Evolutionary conservation across 2,888 invertebrate genomes (phyloP), one percentile per base, ranked within the genome.

Genomic region (Apantesis nais): DNA sequence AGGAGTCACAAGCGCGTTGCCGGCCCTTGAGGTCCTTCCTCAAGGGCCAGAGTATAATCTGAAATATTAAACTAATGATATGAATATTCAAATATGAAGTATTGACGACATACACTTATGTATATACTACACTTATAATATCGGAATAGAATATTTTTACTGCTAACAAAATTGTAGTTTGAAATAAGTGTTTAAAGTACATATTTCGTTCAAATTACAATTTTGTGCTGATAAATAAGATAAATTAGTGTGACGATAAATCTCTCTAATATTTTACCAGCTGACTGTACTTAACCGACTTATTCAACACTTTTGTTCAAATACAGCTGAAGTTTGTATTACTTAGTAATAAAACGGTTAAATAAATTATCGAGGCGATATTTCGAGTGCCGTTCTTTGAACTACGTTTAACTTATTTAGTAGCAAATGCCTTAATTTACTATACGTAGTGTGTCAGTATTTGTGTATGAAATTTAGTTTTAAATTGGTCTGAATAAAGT

Each of bases 321-420:
- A 29, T 9, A 29, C 29, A 29, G 62, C 19, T 19, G 14, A 19
- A 62, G 2, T 41, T 41, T 29, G 39, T 29, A 16, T 19, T 16
- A 60, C 31, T 60, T 69, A 19, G 41, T 41, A 39, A 71, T 60
- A 66, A 73, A 66, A 60, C 22, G 14, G 37, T 44, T 68, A 37
- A 67, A 70, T 34, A 64, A 62, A 62, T 70, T 62, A 60, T 25
- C 48, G 22, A 39, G 4, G 12, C 37, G 22, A 55, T 66, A 25
- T 64, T 25, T 72, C 19, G 66, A 67, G 41, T 48, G n/a, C n/a
- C 14, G 61, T 60, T 48, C 62, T 68, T 75, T 73, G 68, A 75
- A 73, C 64, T 70, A 39, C 34, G 65, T 62, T 71, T 62, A 67
- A 72, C 52, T 75, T 75, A 75, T 72, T 78, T 67, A 79, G 77